Percentiles rank a stretch among this genome's conserved stretches.
These are phyloP conservation scores for Popillia japonica DNA, from an alignment of 1,140 invertebrate genomes.

Conservation along the genomic window DNA sequence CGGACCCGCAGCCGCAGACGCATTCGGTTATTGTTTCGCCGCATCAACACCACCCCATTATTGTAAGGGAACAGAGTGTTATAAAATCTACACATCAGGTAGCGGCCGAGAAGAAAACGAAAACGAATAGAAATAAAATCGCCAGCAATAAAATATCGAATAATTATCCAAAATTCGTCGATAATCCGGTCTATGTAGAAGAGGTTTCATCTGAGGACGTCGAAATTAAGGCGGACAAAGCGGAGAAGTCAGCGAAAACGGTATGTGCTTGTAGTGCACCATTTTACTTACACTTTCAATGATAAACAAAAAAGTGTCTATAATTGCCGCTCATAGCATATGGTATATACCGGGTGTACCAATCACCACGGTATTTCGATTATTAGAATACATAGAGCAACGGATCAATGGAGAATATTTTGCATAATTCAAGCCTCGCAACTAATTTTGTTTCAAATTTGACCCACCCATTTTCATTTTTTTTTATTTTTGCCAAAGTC, in stretches of 20 bases:
- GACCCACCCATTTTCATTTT: no score
- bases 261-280: conserved; percentile 37
- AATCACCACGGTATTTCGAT: no score
- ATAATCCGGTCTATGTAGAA: not conserved
- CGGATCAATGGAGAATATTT: no score
- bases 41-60: conserved; percentile 47
- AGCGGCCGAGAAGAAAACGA: conserved; percentile 50
- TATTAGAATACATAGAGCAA: no score
- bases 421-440: no score
- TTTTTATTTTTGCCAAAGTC: no score
- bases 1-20: conserved; percentile 40
- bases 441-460: no score
- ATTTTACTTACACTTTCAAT: no score
- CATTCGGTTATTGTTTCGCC: conserved; percentile 54
- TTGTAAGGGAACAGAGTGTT: conserved; percentile 50
- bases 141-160: conserved; percentile 48
- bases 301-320: no score
- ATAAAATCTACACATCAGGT: conserved; percentile 47
- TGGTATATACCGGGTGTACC: no score
- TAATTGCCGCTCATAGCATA: no score
- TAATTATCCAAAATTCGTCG: conserved; percentile 43
- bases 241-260: conserved; percentile 43
- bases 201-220: not conserved
- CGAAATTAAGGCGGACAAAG: not conserved
- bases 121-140: conserved; percentile 50